Conservation (phyloP, 1,140 invertebrate species). For the Drosophila mojavensis region DNA sequence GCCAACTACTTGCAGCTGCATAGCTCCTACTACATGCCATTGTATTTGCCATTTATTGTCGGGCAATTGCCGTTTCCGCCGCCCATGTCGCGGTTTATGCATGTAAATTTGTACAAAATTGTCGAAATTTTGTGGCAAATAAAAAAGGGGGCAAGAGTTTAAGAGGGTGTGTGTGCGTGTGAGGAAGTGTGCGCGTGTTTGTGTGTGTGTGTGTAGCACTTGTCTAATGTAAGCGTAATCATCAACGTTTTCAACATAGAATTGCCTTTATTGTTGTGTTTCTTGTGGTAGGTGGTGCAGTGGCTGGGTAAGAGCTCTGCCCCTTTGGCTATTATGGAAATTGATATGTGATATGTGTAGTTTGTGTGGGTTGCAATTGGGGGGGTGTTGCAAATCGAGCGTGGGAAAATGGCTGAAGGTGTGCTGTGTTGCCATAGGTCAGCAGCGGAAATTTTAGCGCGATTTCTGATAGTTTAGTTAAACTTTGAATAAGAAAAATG, state of each 20-base stretch:
- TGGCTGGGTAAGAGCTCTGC: constrained; percentile 31
- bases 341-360: constrained; percentile 47
- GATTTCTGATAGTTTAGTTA: background rate
- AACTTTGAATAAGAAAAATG: too few relatives aligned
- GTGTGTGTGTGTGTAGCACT: constrained; percentile 47
- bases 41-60: constrained; percentile 57
- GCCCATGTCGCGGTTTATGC: constrained; percentile 64
- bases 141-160: constrained; percentile 37
- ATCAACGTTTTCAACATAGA: constrained; percentile 66
- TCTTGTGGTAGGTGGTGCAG: constrained; percentile 15
- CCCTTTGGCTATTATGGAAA: constrained; percentile 45
- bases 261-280: constrained; percentile 49
- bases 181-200: constrained; percentile 7
- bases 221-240: constrained; percentile 73
- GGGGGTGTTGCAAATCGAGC: background rate
- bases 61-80: constrained; percentile 74
- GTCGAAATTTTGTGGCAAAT: constrained; percentile 80
- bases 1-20: background rate
- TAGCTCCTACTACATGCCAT: constrained; percentile 5
- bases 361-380: background rate
- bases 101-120: constrained; percentile 83
- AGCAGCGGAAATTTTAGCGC: background rate
- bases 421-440: background rate
- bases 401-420: constrained; percentile 10
- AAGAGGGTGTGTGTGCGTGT: constrained; percentile 5